These are phyloP conservation scores for Muscicapa striata DNA, from an alignment of 2,797 vertebrate genomes.

Conservation along the genomic window DNA sequence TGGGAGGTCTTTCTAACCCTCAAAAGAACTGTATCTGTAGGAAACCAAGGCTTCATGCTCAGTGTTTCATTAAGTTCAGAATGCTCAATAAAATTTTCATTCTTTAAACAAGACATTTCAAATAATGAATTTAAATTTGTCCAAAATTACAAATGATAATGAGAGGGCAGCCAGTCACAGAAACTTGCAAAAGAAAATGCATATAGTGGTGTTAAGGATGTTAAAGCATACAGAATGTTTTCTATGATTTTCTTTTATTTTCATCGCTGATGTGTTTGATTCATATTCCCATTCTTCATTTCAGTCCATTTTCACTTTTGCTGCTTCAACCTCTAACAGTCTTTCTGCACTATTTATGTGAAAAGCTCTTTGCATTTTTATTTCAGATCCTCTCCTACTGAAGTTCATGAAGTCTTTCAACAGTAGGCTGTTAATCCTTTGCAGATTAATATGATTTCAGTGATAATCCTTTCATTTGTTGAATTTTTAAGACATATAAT, in stretches of 20 bases:
- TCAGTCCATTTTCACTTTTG: conserved; percentile 26
- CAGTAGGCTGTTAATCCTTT: conserved; percentile 71
- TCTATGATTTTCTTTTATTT: background rate
- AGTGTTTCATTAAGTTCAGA: background rate
- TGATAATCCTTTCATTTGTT: conserved; percentile 72
- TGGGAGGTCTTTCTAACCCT: background rate
- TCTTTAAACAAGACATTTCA: background rate
- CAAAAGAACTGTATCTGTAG: background rate
- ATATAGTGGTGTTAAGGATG: background rate
- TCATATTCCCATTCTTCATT: background rate
- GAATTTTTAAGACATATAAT: conserved; percentile 65
- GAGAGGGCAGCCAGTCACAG: background rate
- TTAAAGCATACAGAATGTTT: background rate
- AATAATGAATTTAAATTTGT: background rate
- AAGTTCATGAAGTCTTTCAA: conserved; percentile 67
- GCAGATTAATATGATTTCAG: conserved; percentile 65
- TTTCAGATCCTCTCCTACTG: conserved; percentile 48
- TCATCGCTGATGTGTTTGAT: background rate
- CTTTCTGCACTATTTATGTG: conserved; percentile 40
- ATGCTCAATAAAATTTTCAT: background rate
- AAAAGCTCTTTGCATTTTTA: conserved; percentile 43
- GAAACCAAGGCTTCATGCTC: background rate
- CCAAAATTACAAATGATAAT: background rate
- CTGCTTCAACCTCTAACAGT: conserved; percentile 16
- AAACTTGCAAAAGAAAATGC: background rate